A percentile compares a stretch with the other conserved stretches of the same genome.
Evolutionary conservation across 2,888 invertebrate genomes (phyloP).

Genomic region (Caenorhabditis wallacei): DNA sequence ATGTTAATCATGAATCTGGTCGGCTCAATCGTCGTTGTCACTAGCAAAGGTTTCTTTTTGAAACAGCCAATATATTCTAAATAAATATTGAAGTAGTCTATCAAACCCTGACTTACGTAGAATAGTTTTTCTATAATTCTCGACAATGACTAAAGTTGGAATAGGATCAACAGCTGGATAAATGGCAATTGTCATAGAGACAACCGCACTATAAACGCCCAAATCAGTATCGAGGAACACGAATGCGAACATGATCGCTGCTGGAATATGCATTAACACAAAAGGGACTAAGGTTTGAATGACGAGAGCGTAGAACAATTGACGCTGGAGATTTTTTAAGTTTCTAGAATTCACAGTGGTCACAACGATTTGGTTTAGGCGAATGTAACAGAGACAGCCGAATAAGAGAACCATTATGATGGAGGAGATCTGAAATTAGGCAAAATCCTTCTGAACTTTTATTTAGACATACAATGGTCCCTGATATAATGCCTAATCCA

Average conservation of each 20-base stretch:
- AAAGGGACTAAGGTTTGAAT: constrained; percentile 49
- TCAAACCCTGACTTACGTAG: not conserved
- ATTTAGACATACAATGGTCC: constrained; percentile 32
- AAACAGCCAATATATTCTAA: constrained; percentile 14
- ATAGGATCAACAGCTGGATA: constrained; percentile 43
- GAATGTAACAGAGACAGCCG: constrained; percentile 28
- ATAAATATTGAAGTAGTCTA: not conserved
- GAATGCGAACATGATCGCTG: constrained; percentile 40
- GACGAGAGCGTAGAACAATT: constrained; percentile 50
- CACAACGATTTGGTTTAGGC: constrained; percentile 20
- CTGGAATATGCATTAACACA: constrained; percentile 43
- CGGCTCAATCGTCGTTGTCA: too few relatives aligned
- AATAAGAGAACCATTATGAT: constrained; percentile 45
- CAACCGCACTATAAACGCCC: constrained; percentile 45
- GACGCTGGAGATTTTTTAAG: constrained; percentile 38
- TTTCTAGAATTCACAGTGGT: constrained; percentile 27
- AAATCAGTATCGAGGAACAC: constrained; percentile 46
- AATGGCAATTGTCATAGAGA: constrained; percentile 51
- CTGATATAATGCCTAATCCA: constrained; percentile 40
- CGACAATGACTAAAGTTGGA: constrained; percentile 43
- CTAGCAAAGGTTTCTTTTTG: not conserved
- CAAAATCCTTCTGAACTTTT: too few relatives aligned
- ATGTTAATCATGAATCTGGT: too few relatives aligned
- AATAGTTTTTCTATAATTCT: constrained; percentile 34
- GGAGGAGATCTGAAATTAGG: constrained; percentile 37